Base-by-base conservation (phyloP, 1,140 invertebrate species). In the Aphidius gifuensis region DNA sequence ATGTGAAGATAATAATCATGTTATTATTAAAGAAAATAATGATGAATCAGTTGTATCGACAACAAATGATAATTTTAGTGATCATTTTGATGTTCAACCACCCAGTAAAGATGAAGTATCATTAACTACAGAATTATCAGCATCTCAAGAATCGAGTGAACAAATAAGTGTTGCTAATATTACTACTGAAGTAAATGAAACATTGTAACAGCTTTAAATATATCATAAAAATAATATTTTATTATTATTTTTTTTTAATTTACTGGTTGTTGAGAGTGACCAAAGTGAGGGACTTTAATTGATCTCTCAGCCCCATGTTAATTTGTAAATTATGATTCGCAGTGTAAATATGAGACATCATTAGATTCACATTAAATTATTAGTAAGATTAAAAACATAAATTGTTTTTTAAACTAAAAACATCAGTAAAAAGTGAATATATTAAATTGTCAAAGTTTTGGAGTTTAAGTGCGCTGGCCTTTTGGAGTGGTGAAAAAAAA, bases 401-500 rank as follows among this genome's bases (percentile, higher is more conserved):
- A 16, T 16, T 16, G 16, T 16, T 16, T 16, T 16, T 16, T 16
- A 16, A 16, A 16, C 58, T 48, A 44, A 32, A 48, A 51, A 51
- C 9, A 43, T 44, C 23, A 32, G 23, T 46, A 48, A 57, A 16
- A 53, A 64, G 65, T 62, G 61, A 61, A 61, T 63, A 60, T 42
- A 66, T 61, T 11, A n/a, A 56, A 46, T 58, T 60, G 55, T 62
- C 21, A 32, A 56, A 21, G 51, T 62, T 62, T 45, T 55, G 64
- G 66, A 40, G 48, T 57, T 55, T 59, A 66, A 66, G 67, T 72
- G 62, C 58, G 16, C n/a, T 65, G 62, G 60, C 64, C 57, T 67
- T 61, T 66, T 57, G 74, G 75, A 79, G 77, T 79, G 77, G 77
- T 77, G 71, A 67, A 32, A 32, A 23, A 32, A 32, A 32, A 32